Evolutionary conservation across 2,888 invertebrate species (phyloP).

Genomic region (Drosophila kokeensis): DNA sequence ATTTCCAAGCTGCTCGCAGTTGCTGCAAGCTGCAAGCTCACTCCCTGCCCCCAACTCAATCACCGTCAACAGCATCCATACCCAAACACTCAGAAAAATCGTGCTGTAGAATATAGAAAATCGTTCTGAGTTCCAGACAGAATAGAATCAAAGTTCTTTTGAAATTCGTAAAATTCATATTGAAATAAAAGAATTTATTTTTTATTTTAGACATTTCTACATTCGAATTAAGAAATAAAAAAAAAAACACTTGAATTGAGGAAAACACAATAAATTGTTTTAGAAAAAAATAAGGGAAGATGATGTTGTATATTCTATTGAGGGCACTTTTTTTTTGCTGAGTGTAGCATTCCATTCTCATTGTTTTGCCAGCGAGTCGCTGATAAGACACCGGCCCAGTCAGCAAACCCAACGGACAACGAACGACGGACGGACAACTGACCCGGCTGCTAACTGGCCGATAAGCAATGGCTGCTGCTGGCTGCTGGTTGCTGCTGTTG

Average conservation of each 20-base stretch:
- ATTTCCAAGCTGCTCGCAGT: conserved; percentile 27
- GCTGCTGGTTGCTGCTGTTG: conserved; percentile 5
- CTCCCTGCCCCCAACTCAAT: neutral
- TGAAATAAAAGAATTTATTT: no score
- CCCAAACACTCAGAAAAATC: neutral
- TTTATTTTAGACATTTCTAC: no score
- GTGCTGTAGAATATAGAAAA: neutral
- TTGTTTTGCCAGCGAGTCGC: conserved; percentile 44
- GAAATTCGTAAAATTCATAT: neutral
- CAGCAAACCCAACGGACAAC: conserved; percentile 34
- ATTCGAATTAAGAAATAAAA: neutral
- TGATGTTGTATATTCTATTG: neutral
- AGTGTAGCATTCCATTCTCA: conserved; percentile 5
- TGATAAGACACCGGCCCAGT: conserved; percentile 51
- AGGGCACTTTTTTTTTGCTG: neutral
- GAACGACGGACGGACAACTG: conserved; percentile 23
- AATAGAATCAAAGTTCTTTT: neutral
- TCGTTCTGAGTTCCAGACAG: neutral
- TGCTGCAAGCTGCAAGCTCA: conserved; percentile 9
- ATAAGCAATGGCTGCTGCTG: conserved; percentile 27
- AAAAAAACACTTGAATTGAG: neutral
- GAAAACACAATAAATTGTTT: neutral
- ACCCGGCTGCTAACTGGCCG: conserved; percentile 60
- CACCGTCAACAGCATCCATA: neutral
- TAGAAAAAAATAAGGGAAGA: neutral